Percentiles rank a stretch among this genome's conserved stretches.
phyloP scores from a whole-genome alignment of 1,140 invertebrate species.

The Cephus cinctus region DNA sequence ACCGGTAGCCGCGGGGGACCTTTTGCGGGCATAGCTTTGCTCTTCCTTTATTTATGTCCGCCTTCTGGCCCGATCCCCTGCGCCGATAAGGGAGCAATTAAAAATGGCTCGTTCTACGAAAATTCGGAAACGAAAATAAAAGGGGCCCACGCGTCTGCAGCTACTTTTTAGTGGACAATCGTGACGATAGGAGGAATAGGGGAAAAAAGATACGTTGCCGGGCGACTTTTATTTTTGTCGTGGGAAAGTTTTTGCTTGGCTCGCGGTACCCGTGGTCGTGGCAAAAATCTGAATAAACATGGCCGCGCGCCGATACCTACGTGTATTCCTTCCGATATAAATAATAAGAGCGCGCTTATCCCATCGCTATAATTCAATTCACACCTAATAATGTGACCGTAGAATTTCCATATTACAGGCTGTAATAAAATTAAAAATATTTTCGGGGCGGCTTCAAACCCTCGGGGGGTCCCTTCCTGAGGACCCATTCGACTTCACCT shows the following conservation, averaged over 20 bases:
- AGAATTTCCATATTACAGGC: slow-evolving; percentile 45
- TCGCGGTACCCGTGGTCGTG: too few relatives aligned
- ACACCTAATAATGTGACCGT: slow-evolving; percentile 41
- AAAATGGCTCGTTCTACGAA: slow-evolving; percentile 17
- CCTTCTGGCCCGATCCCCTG: slow-evolving; percentile 19
- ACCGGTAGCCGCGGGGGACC: slow-evolving; percentile 23
- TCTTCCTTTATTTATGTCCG: slow-evolving; percentile 26
- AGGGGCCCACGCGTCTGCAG: neutral
- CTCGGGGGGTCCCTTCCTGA: slow-evolving; percentile 27
- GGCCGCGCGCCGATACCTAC: neutral
- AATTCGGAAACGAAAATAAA: neutral
- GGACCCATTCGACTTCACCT: too few relatives aligned
- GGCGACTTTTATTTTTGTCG: too few relatives aligned
- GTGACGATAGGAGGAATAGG: too few relatives aligned
- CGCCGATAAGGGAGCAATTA: slow-evolving; percentile 28
- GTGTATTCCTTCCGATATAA: slow-evolving; percentile 13
- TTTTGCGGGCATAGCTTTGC: neutral
- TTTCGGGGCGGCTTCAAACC: slow-evolving; percentile 28
- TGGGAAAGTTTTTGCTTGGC: too few relatives aligned
- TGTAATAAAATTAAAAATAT: slow-evolving; percentile 42
- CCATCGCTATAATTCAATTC: slow-evolving; percentile 43
- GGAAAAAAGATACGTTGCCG: too few relatives aligned
- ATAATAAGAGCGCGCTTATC: slow-evolving; percentile 28
- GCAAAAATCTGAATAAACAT: neutral
- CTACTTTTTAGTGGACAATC: neutral